Conservation (phyloP, 2,797 vertebrate species). For the Danio albolineatus region DNA sequence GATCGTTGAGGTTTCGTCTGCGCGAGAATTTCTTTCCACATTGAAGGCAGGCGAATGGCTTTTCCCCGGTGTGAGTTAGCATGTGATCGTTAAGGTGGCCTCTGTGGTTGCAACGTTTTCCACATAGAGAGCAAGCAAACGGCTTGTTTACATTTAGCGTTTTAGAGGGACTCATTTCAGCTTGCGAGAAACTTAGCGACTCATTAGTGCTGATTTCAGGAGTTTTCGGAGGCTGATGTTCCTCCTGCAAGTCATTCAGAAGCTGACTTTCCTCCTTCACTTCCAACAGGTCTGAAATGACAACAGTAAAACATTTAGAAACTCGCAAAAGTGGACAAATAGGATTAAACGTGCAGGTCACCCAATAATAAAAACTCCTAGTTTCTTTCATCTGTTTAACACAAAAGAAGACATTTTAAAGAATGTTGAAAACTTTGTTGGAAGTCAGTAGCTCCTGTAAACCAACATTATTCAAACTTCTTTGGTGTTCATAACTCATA, state of each 20-base stretch:
- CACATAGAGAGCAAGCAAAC: constrained; percentile 7
- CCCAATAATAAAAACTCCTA: too few species aligned
- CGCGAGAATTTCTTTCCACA: constrained; percentile 21
- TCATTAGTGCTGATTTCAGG: neutral
- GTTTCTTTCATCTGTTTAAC: too few species aligned
- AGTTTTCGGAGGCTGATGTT: neutral
- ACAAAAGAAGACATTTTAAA: too few species aligned
- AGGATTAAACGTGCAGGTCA: neutral
- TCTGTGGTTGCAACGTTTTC: constrained; percentile 2
- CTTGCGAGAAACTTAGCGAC: neutral
- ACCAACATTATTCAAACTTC: too few species aligned
- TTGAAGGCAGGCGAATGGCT: constrained; percentile 15
- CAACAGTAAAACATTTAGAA: neutral
- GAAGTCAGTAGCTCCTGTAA: too few species aligned
- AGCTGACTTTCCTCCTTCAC: constrained; percentile 2
- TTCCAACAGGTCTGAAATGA: neutral
- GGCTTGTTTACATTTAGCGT: neutral
- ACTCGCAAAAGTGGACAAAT: neutral
- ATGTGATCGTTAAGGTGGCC: constrained; percentile 32
- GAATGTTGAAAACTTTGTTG: too few species aligned
- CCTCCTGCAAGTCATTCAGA: neutral
- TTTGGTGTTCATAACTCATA: too few species aligned
- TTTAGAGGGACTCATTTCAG: neutral
- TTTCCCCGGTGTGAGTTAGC: constrained; percentile 28
- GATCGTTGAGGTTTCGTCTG: constrained; percentile 2